phyloP scores from a whole-genome alignment of 1,140 invertebrate species.

The Achroia grisella region DNA sequence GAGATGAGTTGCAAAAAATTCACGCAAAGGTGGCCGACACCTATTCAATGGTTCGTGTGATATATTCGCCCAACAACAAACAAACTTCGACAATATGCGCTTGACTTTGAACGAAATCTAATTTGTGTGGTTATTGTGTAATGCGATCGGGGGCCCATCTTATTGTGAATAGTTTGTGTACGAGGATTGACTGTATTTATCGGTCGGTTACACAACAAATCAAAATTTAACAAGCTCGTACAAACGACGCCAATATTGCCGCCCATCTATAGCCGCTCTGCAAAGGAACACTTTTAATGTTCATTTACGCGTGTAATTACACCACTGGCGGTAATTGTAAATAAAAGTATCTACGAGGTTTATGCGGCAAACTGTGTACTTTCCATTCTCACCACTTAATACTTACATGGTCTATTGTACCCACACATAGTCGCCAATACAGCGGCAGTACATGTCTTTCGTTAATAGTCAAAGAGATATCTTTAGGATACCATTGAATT shows the following conservation, averaged over 20 bases:
- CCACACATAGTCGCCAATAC: not conserved
- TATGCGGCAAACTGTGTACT: conserved; percentile 10
- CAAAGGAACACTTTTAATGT: conserved; percentile 36
- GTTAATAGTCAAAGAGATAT: conserved; percentile 20
- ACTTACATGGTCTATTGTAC: conserved; percentile 11
- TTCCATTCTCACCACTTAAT: conserved; percentile 7
- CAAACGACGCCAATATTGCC: conserved; percentile 30
- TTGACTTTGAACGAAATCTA: conserved; percentile 70
- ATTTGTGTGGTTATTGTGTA: conserved; percentile 70
- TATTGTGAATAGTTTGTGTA: conserved; percentile 34
- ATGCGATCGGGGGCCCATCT: conserved; percentile 43
- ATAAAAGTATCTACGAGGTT: conserved; percentile 9
- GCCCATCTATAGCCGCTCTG: conserved; percentile 26
- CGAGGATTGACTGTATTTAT: conserved; percentile 49
- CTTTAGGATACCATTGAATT: conserved; percentile 37
- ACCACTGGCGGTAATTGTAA: conserved; percentile 31
- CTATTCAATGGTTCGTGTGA: conserved; percentile 52
- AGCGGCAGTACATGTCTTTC: conserved; percentile 7
- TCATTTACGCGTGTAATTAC: conserved; percentile 57
- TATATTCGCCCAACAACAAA: conserved; percentile 58
- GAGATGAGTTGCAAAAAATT: conserved; percentile 10
- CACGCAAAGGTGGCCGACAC: conserved; percentile 44
- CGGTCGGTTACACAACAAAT: conserved; percentile 71
- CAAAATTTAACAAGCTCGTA: conserved; percentile 64
- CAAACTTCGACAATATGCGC: conserved; percentile 54